Percentiles rank a stretch among this genome's conserved stretches.
These are phyloP conservation scores for Cheirogaleus major DNA, from an alignment of 2,797 vertebrate species.

Conservation along the genomic window DNA sequence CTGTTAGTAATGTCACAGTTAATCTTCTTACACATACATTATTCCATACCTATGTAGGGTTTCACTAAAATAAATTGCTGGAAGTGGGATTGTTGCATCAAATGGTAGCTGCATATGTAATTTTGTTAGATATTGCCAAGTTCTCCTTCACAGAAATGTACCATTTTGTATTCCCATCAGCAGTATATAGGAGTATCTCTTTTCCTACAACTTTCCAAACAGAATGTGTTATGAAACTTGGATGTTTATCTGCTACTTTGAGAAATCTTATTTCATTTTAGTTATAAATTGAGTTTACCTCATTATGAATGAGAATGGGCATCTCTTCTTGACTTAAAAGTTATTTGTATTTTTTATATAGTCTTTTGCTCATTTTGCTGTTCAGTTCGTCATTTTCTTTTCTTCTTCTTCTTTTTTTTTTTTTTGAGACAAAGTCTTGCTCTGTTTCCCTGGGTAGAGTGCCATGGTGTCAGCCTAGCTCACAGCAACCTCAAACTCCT, in stretches of 20 bases:
- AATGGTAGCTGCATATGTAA: not conserved
- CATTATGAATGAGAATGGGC: not conserved
- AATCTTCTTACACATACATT: not conserved
- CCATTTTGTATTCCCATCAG: not conserved
- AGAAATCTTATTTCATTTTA: not conserved
- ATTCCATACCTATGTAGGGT: not conserved
- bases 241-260: not conserved
- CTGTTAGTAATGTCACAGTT: not conserved
- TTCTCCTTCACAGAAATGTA: not conserved
- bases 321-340: not conserved
- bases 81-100: not conserved
- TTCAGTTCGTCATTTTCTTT: not conserved
- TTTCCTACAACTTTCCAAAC: not conserved
- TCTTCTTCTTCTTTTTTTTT: too few species aligned
- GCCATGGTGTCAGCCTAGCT: too few species aligned
- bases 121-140: not conserved
- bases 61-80: not conserved
- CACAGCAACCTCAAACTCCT: too few species aligned
- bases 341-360: not conserved
- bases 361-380: not conserved
- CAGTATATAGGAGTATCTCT: not conserved
- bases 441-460: too few species aligned
- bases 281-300: not conserved
- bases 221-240: not conserved
- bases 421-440: too few species aligned